phyloP scores from a whole-genome alignment of 2,113 vertebrate genomes.

The Hippocampus zosterae region DNA sequence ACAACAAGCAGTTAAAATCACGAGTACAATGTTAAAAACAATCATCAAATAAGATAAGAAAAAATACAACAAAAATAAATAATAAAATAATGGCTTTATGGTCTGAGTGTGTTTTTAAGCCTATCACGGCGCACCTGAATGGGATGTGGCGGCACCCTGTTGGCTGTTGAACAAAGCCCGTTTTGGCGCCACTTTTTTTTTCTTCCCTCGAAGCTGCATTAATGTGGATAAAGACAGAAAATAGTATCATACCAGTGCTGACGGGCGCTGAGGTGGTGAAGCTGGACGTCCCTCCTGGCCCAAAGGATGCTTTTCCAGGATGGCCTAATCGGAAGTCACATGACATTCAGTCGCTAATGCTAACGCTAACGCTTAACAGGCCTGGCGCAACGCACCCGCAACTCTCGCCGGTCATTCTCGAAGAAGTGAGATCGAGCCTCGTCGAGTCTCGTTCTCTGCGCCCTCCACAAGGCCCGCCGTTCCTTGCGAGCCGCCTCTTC shows the following conservation, averaged over 20 bases:
- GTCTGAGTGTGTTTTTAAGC: no score
- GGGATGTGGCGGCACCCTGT: no score
- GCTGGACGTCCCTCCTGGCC: constrained; percentile 57
- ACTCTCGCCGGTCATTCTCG: constrained; percentile 65
- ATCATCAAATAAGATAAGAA: no score
- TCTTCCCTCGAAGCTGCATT: no score
- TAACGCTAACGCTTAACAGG: no score
- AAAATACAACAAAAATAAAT: no score
- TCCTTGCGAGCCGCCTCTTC: constrained; percentile 87
- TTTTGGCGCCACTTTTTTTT: no score
- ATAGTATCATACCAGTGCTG: constrained; percentile 41
- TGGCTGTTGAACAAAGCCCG: no score
- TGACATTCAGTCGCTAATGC: constrained; percentile 6
- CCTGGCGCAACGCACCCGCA: constrained; percentile 68
- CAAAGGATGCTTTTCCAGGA: constrained; percentile 74
- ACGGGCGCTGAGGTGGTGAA: constrained; percentile 19
- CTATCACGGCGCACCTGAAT: no score
- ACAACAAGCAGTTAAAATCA: no score
- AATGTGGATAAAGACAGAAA: constrained; percentile 2
- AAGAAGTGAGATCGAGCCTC: constrained; percentile 78
- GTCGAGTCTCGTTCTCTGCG: constrained; percentile 81
- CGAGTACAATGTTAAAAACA: no score
- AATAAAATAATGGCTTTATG: no score
- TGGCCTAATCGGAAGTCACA: constrained; percentile 46
- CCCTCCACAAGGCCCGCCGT: constrained; percentile 84